Base-by-base conservation (phyloP, 2,113 vertebrate genomes). In the Nerophis lumbriciformis region DNA sequence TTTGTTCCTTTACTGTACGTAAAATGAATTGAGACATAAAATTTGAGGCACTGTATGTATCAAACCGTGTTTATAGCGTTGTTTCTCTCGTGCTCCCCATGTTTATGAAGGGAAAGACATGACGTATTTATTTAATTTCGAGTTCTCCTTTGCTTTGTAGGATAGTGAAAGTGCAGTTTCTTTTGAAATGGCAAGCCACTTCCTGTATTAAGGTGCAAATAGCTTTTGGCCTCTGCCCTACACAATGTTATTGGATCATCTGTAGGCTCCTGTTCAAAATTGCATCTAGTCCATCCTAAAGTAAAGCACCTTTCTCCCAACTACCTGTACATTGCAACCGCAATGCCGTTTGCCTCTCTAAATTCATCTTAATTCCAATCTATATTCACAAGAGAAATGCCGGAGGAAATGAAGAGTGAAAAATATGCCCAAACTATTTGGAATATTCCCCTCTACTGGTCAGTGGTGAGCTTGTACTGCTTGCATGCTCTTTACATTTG, bases 351-450 rank as follows among this genome's bases (percentile, higher is more conserved):
- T 39, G 44, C 53, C 54, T 37, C 48, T 4, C 45, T 49, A 60
- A 61, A 59, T 72, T 73, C 66, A 81, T 76, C 70, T 76, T 60
- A 74, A 69, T 38, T 70, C 59, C 79, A 77, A 84, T 88, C 72
- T 85, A 80, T 48, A 84, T 86, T 72, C 81, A 83, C 73, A 65
- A 68, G 38, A 52, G 61, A 83, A 83, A 82, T 65, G 66, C 63
- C 78, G 77, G 13, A 52, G 38, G 55, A 54, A 66, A 61, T 47
- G 60, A 45, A 28, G 53, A 69, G 70, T 65, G 59, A 72, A 65
- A 61, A 59, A 68, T 21, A 12, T 49, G 21, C 28, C 59, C 42
- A 6, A 54, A 62, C 73, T 68, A 63, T 77, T 66, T 63, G 76
- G 42, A 76, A 56, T 55, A 84, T 76, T 70, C 64, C 63, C 69